Percentiles rank a stretch among this genome's conserved stretches.
Conservation (phyloP, 2,113 vertebrate genomes). For the Melierax canorus region DNA sequence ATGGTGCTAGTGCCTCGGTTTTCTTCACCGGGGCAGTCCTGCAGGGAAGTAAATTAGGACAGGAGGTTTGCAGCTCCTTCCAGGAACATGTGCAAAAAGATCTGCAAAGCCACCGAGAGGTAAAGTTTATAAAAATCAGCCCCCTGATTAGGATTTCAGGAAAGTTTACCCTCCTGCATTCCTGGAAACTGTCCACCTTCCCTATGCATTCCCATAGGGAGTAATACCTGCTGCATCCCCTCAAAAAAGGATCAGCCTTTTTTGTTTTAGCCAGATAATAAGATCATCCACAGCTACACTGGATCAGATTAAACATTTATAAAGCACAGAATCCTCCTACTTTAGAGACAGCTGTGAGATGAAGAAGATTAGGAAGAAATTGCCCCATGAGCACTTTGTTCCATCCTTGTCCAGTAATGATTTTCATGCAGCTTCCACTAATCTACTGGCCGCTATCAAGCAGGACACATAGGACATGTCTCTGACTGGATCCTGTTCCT, state of each 20-base stretch:
- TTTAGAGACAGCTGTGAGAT: neutral
- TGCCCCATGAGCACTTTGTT: neutral
- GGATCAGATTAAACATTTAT: neutral
- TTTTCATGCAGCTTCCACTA: neutral
- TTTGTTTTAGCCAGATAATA: neutral
- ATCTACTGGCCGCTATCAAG: neutral
- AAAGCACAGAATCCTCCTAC: neutral
- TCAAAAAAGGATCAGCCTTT: neutral
- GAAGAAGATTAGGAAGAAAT: neutral
- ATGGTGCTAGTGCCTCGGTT: neutral
- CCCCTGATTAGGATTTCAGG: neutral
- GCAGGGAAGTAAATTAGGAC: neutral
- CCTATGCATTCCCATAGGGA: neutral
- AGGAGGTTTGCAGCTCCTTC: neutral
- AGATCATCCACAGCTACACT: neutral
- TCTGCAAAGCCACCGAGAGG: neutral
- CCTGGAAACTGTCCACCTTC: neutral
- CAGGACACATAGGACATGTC: neutral
- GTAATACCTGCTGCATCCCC: neutral
- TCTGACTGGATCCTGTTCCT: neutral
- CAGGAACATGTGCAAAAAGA: neutral
- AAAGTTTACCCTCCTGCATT: neutral
- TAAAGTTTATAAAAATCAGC: neutral
- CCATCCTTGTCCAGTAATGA: neutral
- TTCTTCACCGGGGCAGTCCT: neutral